Conservation (phyloP, 2,888 invertebrate genomes). For the Cremastinae sp. region DNA sequence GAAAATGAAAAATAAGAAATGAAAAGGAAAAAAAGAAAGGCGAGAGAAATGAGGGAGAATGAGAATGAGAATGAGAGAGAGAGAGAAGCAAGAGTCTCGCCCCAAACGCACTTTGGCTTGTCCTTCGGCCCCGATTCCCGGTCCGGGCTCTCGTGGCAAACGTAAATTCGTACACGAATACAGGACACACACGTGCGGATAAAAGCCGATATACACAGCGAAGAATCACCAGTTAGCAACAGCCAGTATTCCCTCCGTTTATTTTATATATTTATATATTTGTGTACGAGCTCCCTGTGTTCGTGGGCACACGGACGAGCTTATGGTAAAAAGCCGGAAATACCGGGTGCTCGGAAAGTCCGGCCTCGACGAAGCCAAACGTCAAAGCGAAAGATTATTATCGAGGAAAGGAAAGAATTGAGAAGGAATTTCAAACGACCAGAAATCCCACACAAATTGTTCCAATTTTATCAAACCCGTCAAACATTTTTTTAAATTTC, state of each 20-base stretch:
- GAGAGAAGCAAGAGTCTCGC: too few relatives aligned
- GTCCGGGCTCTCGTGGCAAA: constrained; percentile 52
- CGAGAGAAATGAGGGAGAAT: neutral
- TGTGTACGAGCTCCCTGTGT: constrained; percentile 6
- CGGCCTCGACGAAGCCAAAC: constrained; percentile 31
- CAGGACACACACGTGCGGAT: neutral
- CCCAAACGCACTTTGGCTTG: constrained; percentile 67
- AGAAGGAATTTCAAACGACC: constrained; percentile 24
- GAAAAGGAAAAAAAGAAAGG: neutral
- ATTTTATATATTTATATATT: constrained; percentile 16
- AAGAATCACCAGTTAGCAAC: constrained; percentile 61
- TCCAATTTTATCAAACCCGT: too few relatives aligned
- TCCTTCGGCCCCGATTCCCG: constrained; percentile 70
- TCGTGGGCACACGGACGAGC: neutral
- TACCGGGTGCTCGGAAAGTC: constrained; percentile 74
- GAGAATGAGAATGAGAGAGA: neutral
- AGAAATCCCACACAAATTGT: too few relatives aligned
- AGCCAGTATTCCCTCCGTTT: constrained; percentile 38
- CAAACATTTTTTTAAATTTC: neutral
- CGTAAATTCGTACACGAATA: constrained; percentile 41
- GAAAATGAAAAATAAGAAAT: neutral
- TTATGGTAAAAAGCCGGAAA: constrained; percentile 68
- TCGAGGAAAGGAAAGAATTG: constrained; percentile 38
- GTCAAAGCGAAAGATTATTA: constrained; percentile 24
- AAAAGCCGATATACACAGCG: constrained; percentile 33